A percentile compares a stretch with the other conserved stretches of the same genome.
phyloP scores from a whole-genome alignment of 2,113 vertebrate species.

The Myxocyprinus asiaticus region DNA sequence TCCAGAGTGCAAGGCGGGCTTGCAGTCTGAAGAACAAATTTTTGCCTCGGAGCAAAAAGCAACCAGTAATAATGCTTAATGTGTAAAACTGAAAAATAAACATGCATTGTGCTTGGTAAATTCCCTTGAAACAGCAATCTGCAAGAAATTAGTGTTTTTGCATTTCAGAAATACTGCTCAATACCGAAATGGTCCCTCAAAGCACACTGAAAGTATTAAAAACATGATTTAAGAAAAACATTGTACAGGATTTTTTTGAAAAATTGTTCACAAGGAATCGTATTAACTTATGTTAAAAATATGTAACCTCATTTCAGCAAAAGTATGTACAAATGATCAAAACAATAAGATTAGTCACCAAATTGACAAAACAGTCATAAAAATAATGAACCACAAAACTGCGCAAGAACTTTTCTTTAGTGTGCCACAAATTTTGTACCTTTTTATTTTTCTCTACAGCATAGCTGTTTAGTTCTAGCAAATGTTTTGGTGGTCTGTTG shows the following conservation, averaged over 20 bases:
- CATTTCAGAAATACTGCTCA: too few relatives aligned
- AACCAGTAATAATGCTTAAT: neutral
- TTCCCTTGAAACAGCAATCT: too few relatives aligned
- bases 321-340: neutral
- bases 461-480: neutral
- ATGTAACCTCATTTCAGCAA: neutral
- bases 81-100: too few relatives aligned
- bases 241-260: too few relatives aligned
- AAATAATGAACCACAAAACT: slow-evolving; percentile 1
- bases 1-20: neutral
- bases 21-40: neutral
- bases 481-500: slow-evolving; percentile 6
- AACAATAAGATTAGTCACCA: neutral
- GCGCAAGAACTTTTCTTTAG: neutral
- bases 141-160: too few relatives aligned
- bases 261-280: too few relatives aligned
- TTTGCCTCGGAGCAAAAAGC: neutral
- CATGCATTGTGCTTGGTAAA: too few relatives aligned
- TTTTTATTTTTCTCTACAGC: neutral
- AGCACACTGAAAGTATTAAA: too few relatives aligned
- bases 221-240: too few relatives aligned
- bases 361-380: neutral
- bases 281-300: too few relatives aligned
- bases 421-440: neutral
- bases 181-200: too few relatives aligned